A percentile compares a stretch with the other conserved stretches of the same genome.
These are phyloP conservation scores for Leptinotarsa texana DNA, from an alignment of 1,140 invertebrate genomes.

Conservation along the genomic window DNA sequence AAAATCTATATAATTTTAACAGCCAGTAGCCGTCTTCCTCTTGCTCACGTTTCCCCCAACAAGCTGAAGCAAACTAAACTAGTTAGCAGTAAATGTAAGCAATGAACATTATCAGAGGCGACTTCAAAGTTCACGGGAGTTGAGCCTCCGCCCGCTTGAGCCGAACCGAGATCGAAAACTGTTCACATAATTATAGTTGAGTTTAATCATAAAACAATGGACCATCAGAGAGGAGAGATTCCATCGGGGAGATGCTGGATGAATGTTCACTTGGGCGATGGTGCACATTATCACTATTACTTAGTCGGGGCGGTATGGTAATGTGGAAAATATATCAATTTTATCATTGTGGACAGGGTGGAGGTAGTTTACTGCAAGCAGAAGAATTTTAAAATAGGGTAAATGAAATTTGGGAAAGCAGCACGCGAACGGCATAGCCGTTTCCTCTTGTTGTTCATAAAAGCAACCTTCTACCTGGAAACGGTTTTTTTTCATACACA, in stretches of 20 bases:
- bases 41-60: slow-evolving; percentile 2
- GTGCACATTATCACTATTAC: slow-evolving; percentile 32
- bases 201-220: slow-evolving; percentile 35
- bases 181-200: slow-evolving; percentile 42
- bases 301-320: slow-evolving; percentile 37
- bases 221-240: neutral
- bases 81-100: slow-evolving; percentile 35
- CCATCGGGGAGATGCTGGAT: neutral
- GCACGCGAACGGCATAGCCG: too few species aligned
- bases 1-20: too few species aligned
- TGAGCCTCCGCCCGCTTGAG: slow-evolving; percentile 34
- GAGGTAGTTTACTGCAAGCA: too few species aligned
- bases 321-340: slow-evolving; percentile 17
- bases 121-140: slow-evolving; percentile 39
- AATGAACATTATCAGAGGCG: slow-evolving; percentile 29
- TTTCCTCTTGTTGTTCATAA: too few species aligned
- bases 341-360: neutral
- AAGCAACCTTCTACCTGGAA: too few species aligned
- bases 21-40: neutral
- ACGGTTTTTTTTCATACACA: too few species aligned
- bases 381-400: too few species aligned
- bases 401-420: too few species aligned
- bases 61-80: slow-evolving; percentile 23
- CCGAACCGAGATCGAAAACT: slow-evolving; percentile 36
- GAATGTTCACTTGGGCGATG: slow-evolving; percentile 24